A percentile compares a stretch with the other conserved stretches of the same genome.
phyloP scores from a whole-genome alignment of 2,797 vertebrate species.

The Liparis tanakae region DNA sequence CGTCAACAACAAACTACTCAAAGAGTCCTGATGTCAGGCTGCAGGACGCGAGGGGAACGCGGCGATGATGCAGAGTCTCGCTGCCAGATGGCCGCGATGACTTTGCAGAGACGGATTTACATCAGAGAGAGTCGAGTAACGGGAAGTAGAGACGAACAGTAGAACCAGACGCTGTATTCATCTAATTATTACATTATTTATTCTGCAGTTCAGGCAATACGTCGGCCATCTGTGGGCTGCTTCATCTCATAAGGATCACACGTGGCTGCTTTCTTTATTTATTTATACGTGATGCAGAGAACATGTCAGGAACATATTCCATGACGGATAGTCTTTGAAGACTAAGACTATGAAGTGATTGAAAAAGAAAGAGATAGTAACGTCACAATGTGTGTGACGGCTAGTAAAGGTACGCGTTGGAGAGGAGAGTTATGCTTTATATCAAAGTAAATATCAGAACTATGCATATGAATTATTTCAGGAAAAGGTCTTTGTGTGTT shows the following conservation, averaged over 20 bases:
- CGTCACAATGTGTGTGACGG: too few species aligned
- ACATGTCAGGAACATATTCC: neutral
- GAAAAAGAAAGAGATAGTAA: too few species aligned
- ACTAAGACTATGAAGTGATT: too few species aligned
- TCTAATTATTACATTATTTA: neutral
- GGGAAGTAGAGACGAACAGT: constrained; percentile 3
- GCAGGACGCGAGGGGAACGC: neutral
- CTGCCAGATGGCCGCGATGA: constrained; percentile 9
- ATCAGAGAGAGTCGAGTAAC: neutral
- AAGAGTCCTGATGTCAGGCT: neutral
- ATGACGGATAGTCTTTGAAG: too few species aligned
- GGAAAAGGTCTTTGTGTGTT: too few species aligned
- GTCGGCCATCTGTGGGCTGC: constrained; percentile 11
- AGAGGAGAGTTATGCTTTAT: too few species aligned
- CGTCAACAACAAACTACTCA: neutral
- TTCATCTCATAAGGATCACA: neutral
- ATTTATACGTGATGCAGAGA: neutral
- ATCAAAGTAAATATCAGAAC: too few species aligned
- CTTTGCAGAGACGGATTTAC: constrained; percentile 18
- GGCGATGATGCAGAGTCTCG: neutral
- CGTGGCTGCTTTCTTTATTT: neutral
- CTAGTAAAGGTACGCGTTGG: too few species aligned
- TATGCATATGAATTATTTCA: too few species aligned
- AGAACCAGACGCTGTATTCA: neutral
- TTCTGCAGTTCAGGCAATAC: constrained; percentile 9